Evolutionary conservation across 2,113 vertebrate species (phyloP).

Genomic region (Plecotus auritus): DNA sequence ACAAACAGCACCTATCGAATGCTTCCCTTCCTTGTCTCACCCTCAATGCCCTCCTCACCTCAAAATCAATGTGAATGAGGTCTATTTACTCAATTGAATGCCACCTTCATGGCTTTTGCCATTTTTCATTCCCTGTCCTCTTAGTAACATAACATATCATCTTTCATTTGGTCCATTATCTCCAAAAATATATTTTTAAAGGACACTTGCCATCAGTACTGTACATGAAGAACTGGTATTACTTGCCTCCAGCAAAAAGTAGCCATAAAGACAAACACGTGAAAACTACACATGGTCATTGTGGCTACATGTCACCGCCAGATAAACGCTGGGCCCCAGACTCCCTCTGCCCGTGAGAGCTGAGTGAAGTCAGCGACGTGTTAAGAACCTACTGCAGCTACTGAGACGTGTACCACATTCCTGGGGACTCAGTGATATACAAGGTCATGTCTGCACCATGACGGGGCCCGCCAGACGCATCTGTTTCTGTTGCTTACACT

Average conservation of each 20-base stretch:
- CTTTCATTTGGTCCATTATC: not conserved
- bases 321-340: not conserved
- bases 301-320: not conserved
- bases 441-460: fast-evolving
- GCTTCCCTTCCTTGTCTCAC: not conserved
- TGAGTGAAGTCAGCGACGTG: not conserved
- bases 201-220: not conserved
- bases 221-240: not conserved
- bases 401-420: fast-evolving
- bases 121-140: not conserved
- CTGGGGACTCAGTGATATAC: not conserved
- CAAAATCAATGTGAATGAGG: not conserved
- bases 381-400: fast-evolving
- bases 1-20: not conserved
- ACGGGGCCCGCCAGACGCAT: not conserved
- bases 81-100: not conserved
- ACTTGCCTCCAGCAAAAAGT: not conserved
- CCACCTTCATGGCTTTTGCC: not conserved
- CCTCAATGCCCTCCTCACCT: not conserved
- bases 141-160: not conserved
- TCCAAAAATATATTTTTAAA: not conserved
- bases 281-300: not conserved
- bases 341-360: not conserved
- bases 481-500: not conserved
- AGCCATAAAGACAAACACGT: not conserved